These are phyloP conservation scores for Heliconius sara DNA, from an alignment of 2,888 invertebrate genomes.

Conservation along the genomic window DNA sequence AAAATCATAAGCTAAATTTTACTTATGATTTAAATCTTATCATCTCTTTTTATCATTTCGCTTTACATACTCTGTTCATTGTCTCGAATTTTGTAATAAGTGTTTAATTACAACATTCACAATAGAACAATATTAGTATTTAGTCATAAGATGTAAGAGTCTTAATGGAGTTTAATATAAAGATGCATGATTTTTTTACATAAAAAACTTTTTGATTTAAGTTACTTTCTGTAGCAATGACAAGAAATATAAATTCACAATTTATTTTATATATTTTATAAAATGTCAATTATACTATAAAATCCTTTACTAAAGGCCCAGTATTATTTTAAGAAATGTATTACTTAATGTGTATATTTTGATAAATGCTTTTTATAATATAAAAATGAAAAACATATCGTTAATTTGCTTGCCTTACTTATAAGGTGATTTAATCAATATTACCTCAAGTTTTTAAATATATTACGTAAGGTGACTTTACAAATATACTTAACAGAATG, in stretches of 20 bases:
- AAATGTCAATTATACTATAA: neutral
- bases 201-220: too few relatives aligned
- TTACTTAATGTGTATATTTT: constrained; percentile 6
- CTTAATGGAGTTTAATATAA: neutral
- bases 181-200: neutral
- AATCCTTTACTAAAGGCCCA: constrained; percentile 1
- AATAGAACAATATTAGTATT: neutral
- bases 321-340: neutral
- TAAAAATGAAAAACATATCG: neutral
- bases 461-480: constrained; percentile 5
- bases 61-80: neutral
- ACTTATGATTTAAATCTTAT: neutral
- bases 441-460: constrained; percentile 16
- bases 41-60: neutral
- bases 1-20: neutral
- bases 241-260: too few relatives aligned
- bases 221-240: too few relatives aligned
- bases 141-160: neutral
- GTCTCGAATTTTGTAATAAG: neutral
- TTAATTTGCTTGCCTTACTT: constrained; percentile 18
- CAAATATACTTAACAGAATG: constrained; percentile 18
- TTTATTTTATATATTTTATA: too few relatives aligned
- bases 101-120: neutral
- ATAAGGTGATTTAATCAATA: constrained; percentile 11
- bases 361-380: neutral